A percentile compares a stretch with the other conserved stretches of the same genome.
These are phyloP conservation scores for Pseudorhombus dupliciocellatus DNA, from an alignment of 2,113 vertebrate genomes.

Conservation along the genomic window DNA sequence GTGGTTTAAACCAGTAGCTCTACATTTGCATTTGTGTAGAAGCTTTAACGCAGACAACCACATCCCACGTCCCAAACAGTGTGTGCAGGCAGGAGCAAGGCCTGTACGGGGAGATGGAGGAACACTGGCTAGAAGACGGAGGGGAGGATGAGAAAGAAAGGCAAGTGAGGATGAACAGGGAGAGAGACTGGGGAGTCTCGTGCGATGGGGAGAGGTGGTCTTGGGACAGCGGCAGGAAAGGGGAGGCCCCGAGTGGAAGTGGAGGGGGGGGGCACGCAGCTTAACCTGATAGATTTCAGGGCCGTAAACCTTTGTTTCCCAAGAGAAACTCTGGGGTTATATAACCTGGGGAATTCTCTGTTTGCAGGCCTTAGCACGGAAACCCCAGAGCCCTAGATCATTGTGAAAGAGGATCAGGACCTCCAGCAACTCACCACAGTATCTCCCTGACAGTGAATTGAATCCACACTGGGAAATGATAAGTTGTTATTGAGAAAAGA, in stretches of 20 bases:
- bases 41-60: constrained; percentile 39
- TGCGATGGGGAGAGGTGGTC: constrained; percentile 54
- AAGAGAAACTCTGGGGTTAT: constrained; percentile 61
- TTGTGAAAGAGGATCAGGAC: constrained; percentile 41
- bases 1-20: constrained; percentile 28
- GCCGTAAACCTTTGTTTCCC: constrained; percentile 62
- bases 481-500: constrained; percentile 7
- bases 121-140: constrained; percentile 1
- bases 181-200: constrained; percentile 47
- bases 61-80: constrained; percentile 45
- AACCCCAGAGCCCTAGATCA: constrained; percentile 45
- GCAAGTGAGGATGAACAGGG: constrained; percentile 39
- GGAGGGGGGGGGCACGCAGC: constrained; percentile 20
- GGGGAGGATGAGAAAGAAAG: constrained; percentile 20
- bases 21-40: constrained; percentile 46
- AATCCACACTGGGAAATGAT: constrained; percentile 26
- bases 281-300: constrained; percentile 71
- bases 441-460: constrained; percentile 12
- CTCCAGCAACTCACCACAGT: constrained; percentile 20
- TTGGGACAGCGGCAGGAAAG: constrained; percentile 36
- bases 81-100: constrained; percentile 37
- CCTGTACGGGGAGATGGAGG: constrained; percentile 11
- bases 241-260: constrained; percentile 27
- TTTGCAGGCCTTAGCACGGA: constrained; percentile 60
- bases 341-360: constrained; percentile 67